Base-by-base conservation (phyloP, 2,113 vertebrate species). In the Zosterops borbonicus region DNA sequence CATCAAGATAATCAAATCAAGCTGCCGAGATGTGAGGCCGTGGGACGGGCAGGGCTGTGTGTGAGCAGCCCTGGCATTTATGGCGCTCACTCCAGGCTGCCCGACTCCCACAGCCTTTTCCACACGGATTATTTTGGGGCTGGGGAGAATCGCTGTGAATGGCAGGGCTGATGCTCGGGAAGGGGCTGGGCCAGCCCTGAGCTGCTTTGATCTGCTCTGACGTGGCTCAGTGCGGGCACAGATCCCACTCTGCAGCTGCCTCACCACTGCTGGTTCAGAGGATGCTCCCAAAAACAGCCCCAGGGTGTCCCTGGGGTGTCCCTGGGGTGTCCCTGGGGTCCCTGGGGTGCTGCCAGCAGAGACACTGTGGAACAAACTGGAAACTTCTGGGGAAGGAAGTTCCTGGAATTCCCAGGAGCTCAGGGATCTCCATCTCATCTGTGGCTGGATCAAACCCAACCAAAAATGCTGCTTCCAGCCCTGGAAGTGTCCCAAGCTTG, bases 1-100 rank as follows among this genome's bases (percentile, higher is more conserved):
- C 23, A 95, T 92, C 95, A 89, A 59, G 92, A 87, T 39, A 88
- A 93, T 93, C 95, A 71, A 90, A 85, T 75, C 60, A 88, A 83
- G 81, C 33, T 5, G 49, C 37, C 6, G 53, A 70, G 89, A 58
- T 50, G 67, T 53, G 91, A 89, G 71, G 27, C 46, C 29, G 37
- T 39, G 76, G 82, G 46, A 6, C 29, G 58, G 74, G 46, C 75
- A 39, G 39, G 39, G 39, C 39, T 39, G 39, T 12, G 55, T 68
- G 59, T 68, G 89, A 86, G 71, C 67, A 59, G 74, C 79, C 33
- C 83, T 91, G 95, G 80, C 83, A 91, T 78, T 89, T 50, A 5
- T 28, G n/a, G 37, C 56, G 5, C 81, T 67, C 29, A 50, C 90
- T 94, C 83, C 69, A 13, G 87, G 20, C 91, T 65, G 89, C 67